These are phyloP conservation scores for Alloplasta piceator DNA, from an alignment of 2,888 invertebrate genomes.

Conservation along the genomic window DNA sequence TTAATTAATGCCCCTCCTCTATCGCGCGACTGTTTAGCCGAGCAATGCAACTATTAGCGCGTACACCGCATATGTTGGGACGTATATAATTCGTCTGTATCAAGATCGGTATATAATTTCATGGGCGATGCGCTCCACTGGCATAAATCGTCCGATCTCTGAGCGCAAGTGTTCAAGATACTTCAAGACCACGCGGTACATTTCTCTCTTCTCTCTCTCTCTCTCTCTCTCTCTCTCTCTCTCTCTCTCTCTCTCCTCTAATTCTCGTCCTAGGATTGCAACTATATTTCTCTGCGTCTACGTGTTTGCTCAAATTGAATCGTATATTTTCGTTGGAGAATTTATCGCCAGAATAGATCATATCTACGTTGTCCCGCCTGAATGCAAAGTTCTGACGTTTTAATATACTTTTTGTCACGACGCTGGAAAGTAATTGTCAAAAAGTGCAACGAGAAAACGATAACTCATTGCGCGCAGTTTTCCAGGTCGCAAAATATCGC, in stretches of 20 bases:
- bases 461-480: too few relatives aligned
- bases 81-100: conserved; percentile 59
- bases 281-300: neutral
- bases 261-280: neutral
- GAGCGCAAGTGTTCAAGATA: conserved; percentile 23
- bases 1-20: conserved; percentile 55
- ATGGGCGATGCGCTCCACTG: conserved; percentile 65
- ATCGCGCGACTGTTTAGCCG: conserved; percentile 30
- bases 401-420: too few relatives aligned
- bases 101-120: conserved; percentile 64
- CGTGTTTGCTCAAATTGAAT: conserved; percentile 52
- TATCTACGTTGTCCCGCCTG: neutral
- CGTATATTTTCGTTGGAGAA: conserved; percentile 38
- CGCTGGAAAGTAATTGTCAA: too few relatives aligned
- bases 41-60: conserved; percentile 50
- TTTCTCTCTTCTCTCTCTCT: conserved; percentile 2
- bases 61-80: conserved; percentile 52
- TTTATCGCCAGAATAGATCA: conserved; percentile 45
- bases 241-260: neutral
- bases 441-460: too few relatives aligned
- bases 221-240: conserved; percentile 9
- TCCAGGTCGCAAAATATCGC: too few relatives aligned
- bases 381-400: neutral
- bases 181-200: conserved; percentile 16
- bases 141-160: conserved; percentile 61